A percentile compares a stretch with the other conserved stretches of the same genome.
Conservation (phyloP, 2,888 invertebrate genomes). For the Yponomeuta malinellus region DNA sequence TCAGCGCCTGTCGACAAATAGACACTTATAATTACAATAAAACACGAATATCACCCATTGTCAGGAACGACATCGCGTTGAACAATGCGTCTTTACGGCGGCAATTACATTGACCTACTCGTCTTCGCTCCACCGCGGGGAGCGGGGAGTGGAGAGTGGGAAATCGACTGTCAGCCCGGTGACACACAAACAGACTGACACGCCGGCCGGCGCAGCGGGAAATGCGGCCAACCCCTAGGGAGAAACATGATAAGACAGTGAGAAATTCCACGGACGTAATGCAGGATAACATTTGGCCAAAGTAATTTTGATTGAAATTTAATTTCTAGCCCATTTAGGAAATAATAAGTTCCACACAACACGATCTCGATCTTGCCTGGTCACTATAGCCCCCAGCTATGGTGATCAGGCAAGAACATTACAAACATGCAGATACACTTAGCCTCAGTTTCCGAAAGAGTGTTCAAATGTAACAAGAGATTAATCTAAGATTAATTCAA, state of each 20-base stretch:
- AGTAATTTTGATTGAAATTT: too few relatives aligned
- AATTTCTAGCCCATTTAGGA: too few relatives aligned
- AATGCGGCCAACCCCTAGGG: background rate
- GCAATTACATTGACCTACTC: background rate
- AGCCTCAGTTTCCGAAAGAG: too few relatives aligned
- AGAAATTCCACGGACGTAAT: too few relatives aligned
- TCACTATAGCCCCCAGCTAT: too few relatives aligned
- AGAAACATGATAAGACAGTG: background rate
- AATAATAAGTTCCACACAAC: too few relatives aligned
- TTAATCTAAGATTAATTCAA: too few relatives aligned
- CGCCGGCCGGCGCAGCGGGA: background rate
- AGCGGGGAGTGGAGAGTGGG: background rate
- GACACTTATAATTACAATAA: background rate
- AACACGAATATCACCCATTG: background rate
- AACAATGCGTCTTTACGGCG: background rate
- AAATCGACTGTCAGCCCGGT: slow-evolving; percentile 1
- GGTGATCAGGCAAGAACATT: too few relatives aligned
- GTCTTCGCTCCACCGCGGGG: background rate
- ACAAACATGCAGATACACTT: too few relatives aligned
- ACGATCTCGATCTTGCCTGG: too few relatives aligned
- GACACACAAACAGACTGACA: slow-evolving; percentile 5
- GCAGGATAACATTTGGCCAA: too few relatives aligned
- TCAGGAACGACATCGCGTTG: background rate
- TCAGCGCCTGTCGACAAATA: background rate
- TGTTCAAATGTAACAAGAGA: too few relatives aligned